phyloP scores from a whole-genome alignment of 2,113 vertebrate genomes.

The Psilopogon haemacephalus region DNA sequence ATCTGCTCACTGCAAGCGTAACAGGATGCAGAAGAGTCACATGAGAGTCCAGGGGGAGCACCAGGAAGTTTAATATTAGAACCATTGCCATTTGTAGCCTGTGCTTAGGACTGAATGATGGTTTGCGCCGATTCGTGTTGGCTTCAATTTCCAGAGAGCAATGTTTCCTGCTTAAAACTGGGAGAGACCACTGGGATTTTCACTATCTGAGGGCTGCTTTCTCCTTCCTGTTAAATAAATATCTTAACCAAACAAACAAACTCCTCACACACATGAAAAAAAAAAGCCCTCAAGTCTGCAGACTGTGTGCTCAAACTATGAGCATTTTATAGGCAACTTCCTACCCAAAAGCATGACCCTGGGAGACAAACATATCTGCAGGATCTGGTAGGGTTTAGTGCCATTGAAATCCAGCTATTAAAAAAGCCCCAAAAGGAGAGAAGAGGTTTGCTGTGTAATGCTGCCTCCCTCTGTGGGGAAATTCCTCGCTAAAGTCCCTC shows the following conservation, averaged over 20 bases:
- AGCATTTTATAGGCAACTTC: background rate
- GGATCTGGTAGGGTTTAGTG: background rate
- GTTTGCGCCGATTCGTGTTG: conserved; percentile 67
- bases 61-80: conserved; percentile 71
- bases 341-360: background rate
- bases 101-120: conserved; percentile 73
- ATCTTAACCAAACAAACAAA: background rate
- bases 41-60: conserved; percentile 59
- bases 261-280: background rate
- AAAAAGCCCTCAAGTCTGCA: background rate
- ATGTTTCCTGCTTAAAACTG: conserved; percentile 40
- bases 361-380: background rate
- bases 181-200: conserved; percentile 21
- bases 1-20: conserved; percentile 71
- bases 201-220: background rate
- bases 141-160: conserved; percentile 29
- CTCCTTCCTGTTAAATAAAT: background rate
- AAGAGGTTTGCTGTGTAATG: background rate
- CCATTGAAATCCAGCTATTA: background rate
- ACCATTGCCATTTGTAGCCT: conserved; percentile 41
- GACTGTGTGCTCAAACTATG: background rate
- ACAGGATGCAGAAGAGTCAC: conserved; percentile 65
- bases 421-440: conserved; percentile 4
- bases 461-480: background rate
- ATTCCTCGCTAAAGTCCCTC: background rate